Percentiles rank a stretch among this genome's conserved stretches.
Evolutionary conservation across 2,113 vertebrate species (phyloP).

Genomic region (Calonectris borealis): DNA sequence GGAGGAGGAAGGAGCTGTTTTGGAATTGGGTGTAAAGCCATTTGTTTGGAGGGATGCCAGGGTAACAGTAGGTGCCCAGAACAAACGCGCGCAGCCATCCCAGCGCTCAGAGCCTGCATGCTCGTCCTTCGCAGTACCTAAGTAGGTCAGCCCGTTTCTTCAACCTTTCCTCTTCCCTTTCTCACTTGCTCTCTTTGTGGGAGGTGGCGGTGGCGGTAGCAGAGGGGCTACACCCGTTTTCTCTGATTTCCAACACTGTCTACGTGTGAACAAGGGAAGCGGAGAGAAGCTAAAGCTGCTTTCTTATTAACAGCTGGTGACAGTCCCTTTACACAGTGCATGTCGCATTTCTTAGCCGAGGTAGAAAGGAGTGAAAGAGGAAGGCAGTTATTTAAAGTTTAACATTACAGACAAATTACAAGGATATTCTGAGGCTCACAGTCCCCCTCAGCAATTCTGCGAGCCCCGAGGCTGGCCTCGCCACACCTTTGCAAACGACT

Average conservation of each 20-base stretch:
- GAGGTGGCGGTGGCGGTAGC: constrained; percentile 63
- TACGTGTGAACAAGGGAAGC: constrained; percentile 67
- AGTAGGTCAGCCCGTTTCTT: constrained; percentile 67
- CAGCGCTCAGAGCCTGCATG: constrained; percentile 53
- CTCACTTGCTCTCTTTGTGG: constrained; percentile 68
- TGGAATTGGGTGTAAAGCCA: constrained; percentile 71
- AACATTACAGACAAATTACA: constrained; percentile 60
- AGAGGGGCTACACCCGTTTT: constrained; percentile 70
- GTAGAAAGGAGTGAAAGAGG: constrained; percentile 62
- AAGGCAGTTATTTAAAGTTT: constrained; percentile 67
- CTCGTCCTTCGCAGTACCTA: constrained; percentile 70
- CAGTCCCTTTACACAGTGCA: constrained; percentile 62
- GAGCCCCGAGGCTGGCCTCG: constrained; percentile 39
- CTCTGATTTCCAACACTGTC: constrained; percentile 69
- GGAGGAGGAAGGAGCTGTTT: constrained; percentile 72
- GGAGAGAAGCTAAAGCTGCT: constrained; percentile 67
- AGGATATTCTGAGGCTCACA: constrained; percentile 61
- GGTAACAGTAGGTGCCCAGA: constrained; percentile 71
- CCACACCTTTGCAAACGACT: constrained; percentile 57
- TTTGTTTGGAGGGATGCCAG: constrained; percentile 70
- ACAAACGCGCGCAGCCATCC: constrained; percentile 60
- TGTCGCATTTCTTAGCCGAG: constrained; percentile 55
- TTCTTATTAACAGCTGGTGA: constrained; percentile 73
- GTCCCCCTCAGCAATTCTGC: constrained; percentile 27
- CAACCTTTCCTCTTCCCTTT: constrained; percentile 71